phyloP scores from a whole-genome alignment of 2,113 vertebrate genomes.

The Chaetops frenatus region DNA sequence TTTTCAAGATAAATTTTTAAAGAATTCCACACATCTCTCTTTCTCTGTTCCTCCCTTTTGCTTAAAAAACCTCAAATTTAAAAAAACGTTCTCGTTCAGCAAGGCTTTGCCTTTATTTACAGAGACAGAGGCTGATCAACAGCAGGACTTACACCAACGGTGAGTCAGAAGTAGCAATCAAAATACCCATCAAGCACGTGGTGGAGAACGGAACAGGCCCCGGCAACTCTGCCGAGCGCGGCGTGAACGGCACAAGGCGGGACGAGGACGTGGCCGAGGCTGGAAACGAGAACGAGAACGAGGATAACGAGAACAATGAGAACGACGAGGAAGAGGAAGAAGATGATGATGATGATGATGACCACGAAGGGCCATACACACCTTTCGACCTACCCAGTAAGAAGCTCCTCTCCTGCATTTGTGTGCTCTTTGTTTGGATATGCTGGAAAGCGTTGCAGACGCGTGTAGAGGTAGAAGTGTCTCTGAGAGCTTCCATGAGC shows the following conservation, averaged over 20 bases:
- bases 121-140: slow-evolving; percentile 94
- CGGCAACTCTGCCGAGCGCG: slow-evolving; percentile 65
- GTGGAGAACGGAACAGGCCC: slow-evolving; percentile 86
- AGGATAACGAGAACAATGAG: slow-evolving; percentile 87
- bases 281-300: slow-evolving; percentile 81
- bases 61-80: not conserved
- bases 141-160: slow-evolving; percentile 84
- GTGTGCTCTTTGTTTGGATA: not conserved
- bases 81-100: not conserved
- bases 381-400: slow-evolving; percentile 90
- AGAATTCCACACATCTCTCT: not conserved
- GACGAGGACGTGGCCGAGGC: slow-evolving; percentile 73
- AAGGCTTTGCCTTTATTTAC: slow-evolving; percentile 29
- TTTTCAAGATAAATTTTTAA: not conserved
- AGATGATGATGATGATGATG: slow-evolving; percentile 79
- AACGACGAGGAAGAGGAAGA: slow-evolving; percentile 91
- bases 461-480: rapidly evolving
- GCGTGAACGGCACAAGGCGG: slow-evolving; percentile 53
- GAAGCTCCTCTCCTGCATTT: not conserved
- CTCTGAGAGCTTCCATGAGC: not conserved
- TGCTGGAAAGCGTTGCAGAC: not conserved
- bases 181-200: slow-evolving; percentile 77
- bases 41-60: not conserved
- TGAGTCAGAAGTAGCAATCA: slow-evolving; percentile 87
- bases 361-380: slow-evolving; percentile 84